A percentile compares a stretch with the other conserved stretches of the same genome.
phyloP scores from a whole-genome alignment of 2,113 vertebrate genomes.

The Charadrius vociferus region DNA sequence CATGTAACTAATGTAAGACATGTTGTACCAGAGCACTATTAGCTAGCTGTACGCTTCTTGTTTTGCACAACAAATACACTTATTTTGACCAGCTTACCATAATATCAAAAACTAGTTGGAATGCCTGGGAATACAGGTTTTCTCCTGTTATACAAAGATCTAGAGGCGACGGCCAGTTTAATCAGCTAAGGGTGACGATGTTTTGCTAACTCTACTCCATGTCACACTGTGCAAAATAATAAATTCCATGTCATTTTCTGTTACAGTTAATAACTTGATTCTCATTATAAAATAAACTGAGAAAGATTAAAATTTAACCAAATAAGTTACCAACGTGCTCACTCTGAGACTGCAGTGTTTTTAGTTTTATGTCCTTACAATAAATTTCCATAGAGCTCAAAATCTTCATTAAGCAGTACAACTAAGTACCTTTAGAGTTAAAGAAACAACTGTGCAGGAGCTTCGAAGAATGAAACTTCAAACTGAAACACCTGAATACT shows the following conservation, averaged over 20 bases:
- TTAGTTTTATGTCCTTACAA: not conserved
- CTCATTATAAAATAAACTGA: slow-evolving; percentile 56
- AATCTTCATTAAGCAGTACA: not conserved
- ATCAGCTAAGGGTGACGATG: slow-evolving; percentile 35
- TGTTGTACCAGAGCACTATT: slow-evolving; percentile 15
- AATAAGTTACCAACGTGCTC: not conserved
- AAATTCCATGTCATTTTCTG: slow-evolving; percentile 41
- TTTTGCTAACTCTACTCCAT: not conserved
- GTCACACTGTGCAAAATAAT: slow-evolving; percentile 48
- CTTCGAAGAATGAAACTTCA: not conserved
- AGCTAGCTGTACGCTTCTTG: not conserved
- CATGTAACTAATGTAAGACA: not conserved
- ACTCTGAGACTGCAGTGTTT: not conserved
- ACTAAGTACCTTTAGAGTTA: not conserved
- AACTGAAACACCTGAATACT: not conserved
- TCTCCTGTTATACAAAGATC: not conserved
- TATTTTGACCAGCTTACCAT: slow-evolving; percentile 39
- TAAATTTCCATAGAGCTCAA: not conserved
- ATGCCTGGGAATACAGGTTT: slow-evolving; percentile 22
- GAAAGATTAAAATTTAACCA: slow-evolving; percentile 47
- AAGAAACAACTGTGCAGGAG: not conserved
- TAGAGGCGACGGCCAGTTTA: slow-evolving; percentile 8
- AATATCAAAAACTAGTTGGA: slow-evolving; percentile 1
- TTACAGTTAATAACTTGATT: slow-evolving; percentile 49
- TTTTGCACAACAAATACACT: slow-evolving; percentile 22